phyloP scores from a whole-genome alignment of 2,113 vertebrate species.

The Bujurquina vittata region DNA sequence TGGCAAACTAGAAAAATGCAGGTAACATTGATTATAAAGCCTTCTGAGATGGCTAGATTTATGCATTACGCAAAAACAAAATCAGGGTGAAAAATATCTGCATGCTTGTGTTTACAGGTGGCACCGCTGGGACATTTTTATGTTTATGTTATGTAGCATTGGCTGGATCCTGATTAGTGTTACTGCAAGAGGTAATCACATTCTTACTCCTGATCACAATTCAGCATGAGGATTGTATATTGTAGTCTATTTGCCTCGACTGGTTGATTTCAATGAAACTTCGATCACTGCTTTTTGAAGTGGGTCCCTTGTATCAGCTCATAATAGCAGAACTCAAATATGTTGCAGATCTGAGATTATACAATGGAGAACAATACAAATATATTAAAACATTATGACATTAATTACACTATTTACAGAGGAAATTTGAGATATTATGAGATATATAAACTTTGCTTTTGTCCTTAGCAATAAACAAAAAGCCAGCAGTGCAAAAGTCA shows the following conservation, averaged over 20 bases:
- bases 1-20: no score
- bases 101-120: background rate
- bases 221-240: background rate
- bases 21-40: no score
- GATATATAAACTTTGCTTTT: background rate
- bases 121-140: background rate
- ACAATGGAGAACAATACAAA: background rate
- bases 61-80: no score
- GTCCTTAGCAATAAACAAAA: conserved; percentile 10
- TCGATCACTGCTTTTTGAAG: background rate
- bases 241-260: background rate
- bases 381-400: background rate
- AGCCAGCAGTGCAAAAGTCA: background rate
- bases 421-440: background rate
- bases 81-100: no score
- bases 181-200: no score
- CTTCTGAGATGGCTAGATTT: no score
- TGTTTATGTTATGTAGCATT: background rate
- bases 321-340: background rate
- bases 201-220: no score
- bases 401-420: background rate
- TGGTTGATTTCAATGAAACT: background rate
- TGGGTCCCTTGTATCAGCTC: background rate
- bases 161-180: background rate
- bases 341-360: background rate